Evolutionary conservation across 35 echinoderm and acorn worm species (phyloP).

Genomic region (Lytechinus variegatus): DNA sequence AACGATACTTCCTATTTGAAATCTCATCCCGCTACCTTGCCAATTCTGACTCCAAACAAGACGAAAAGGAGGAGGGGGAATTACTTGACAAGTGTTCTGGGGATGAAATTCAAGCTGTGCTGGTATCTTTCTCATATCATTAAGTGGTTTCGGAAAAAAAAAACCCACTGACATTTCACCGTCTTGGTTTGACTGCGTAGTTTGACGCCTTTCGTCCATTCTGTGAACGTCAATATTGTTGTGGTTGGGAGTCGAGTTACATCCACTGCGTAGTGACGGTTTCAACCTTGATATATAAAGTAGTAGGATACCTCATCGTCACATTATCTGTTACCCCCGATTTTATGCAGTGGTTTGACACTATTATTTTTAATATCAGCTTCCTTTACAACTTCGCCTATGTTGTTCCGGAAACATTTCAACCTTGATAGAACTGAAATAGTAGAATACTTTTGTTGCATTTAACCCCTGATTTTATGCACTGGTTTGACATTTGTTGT

Average conservation of each 20-base stretch:
- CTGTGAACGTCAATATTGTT: background rate
- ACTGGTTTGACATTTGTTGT: too few relatives aligned
- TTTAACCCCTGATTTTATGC: too few relatives aligned
- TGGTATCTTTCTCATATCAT: background rate
- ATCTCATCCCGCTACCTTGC: background rate
- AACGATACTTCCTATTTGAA: background rate
- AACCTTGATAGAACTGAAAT: background rate
- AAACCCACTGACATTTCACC: background rate
- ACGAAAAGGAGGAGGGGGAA: background rate
- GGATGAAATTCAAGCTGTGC: background rate
- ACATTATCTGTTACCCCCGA: too few relatives aligned
- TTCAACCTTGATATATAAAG: too few relatives aligned
- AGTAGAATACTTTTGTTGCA: too few relatives aligned
- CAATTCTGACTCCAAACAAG: background rate
- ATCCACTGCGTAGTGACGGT: background rate
- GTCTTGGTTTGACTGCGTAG: background rate
- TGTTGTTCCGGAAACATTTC: background rate
- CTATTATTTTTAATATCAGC: too few relatives aligned
- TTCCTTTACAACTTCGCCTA: background rate
- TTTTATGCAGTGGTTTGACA: too few relatives aligned
- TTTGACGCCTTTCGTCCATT: background rate
- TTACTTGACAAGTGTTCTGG: background rate
- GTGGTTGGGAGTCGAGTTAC: background rate
- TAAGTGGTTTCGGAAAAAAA: background rate
- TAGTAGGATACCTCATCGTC: too few relatives aligned